These are phyloP conservation scores for Drosophila ironensis DNA, from an alignment of 1,140 invertebrate species.

Conservation along the genomic window DNA sequence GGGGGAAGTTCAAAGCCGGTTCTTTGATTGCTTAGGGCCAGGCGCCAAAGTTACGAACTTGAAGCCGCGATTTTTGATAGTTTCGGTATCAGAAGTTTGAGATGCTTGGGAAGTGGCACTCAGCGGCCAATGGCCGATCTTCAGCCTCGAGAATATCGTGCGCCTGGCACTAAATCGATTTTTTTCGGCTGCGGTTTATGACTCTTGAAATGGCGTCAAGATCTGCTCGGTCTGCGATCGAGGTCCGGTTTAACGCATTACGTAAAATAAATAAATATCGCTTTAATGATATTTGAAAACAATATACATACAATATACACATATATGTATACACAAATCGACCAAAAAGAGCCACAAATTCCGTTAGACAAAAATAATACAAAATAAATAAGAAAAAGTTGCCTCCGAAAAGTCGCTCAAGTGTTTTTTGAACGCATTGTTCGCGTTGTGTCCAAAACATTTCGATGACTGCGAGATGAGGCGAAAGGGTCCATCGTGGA, in stretches of 20 bases:
- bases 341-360: slow-evolving; percentile 6
- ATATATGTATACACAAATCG: slow-evolving; percentile 1
- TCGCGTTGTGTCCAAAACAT: slow-evolving; percentile 35
- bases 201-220: slow-evolving; percentile 34
- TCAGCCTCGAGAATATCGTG: slow-evolving; percentile 42
- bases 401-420: slow-evolving; percentile 58
- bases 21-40: not conserved
- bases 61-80: slow-evolving; percentile 4
- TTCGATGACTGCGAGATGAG: slow-evolving; percentile 1
- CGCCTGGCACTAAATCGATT: slow-evolving; percentile 61
- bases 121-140: slow-evolving; percentile 30
- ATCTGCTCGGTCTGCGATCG: slow-evolving; percentile 16
- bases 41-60: slow-evolving; percentile 27
- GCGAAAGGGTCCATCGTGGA: slow-evolving; percentile 1
- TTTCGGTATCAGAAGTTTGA: not conserved
- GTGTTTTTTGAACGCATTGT: slow-evolving; percentile 35
- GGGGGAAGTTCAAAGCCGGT: slow-evolving; percentile 11
- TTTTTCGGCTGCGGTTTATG: no score
- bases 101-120: slow-evolving; percentile 18
- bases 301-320: not conserved
- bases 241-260: slow-evolving; percentile 69
- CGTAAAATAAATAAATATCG: slow-evolving; percentile 65
- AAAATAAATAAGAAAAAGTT: slow-evolving; percentile 24
- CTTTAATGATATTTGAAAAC: slow-evolving; percentile 57
- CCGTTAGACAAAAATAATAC: slow-evolving; percentile 39